Conservation (phyloP, 2,797 vertebrate genomes). For the Hippoglossus hippoglossus region DNA sequence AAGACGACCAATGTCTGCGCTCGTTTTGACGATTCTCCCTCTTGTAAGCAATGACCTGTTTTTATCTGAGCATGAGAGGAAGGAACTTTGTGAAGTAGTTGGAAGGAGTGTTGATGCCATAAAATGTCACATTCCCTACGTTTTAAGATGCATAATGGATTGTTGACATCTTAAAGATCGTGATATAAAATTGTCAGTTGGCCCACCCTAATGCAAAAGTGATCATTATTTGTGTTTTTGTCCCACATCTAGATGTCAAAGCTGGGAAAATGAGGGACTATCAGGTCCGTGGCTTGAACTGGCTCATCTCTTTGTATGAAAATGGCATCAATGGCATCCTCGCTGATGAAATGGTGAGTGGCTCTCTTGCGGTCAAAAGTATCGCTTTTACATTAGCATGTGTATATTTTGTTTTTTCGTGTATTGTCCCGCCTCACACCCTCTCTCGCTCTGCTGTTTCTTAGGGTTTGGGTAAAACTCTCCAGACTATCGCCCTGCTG, state of each 20-base stretch:
- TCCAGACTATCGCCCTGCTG: slow-evolving; percentile 97
- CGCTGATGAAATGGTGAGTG: slow-evolving; percentile 97
- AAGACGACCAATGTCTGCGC: slow-evolving; percentile 97
- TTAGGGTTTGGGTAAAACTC: slow-evolving; percentile 97
- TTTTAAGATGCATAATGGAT: not conserved
- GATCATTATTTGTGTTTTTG: slow-evolving; percentile 1
- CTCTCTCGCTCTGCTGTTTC: not conserved
- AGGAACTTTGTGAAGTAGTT: not conserved
- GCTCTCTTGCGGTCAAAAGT: not conserved
- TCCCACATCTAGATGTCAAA: slow-evolving; percentile 89
- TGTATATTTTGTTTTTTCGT: not conserved
- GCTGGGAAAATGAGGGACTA: slow-evolving; percentile 96
- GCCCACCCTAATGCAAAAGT: not conserved
- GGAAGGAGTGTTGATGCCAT: no score
- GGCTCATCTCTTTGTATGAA: slow-evolving; percentile 98
- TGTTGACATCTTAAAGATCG: not conserved
- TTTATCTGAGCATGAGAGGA: not conserved
- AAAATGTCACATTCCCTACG: not conserved
- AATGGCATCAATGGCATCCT: slow-evolving; percentile 99
- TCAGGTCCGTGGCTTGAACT: slow-evolving; percentile 96
- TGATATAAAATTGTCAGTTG: not conserved
- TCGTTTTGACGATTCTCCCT: slow-evolving; percentile 96
- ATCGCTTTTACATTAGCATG: not conserved
- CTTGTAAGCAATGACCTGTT: slow-evolving; percentile 84
- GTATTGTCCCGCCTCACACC: not conserved